Percentiles rank a stretch among this genome's conserved stretches.
These are phyloP conservation scores for sheep (Ovis aries) DNA, from an alignment of 2,113 vertebrate species.

Conservation along the genomic window DNA sequence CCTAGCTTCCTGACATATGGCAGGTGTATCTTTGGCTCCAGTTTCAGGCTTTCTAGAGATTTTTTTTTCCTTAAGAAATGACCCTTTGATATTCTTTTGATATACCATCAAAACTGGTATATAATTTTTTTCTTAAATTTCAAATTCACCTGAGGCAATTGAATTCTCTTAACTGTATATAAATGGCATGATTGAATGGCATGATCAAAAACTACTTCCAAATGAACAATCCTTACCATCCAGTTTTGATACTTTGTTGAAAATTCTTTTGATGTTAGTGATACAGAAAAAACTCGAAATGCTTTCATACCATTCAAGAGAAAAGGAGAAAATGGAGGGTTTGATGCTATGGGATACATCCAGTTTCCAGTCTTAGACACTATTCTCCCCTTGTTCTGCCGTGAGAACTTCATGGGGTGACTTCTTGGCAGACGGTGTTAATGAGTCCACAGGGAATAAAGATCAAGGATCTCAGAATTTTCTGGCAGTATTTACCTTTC, in stretches of 20 bases:
- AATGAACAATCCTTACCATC: not conserved
- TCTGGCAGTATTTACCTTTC: not conserved
- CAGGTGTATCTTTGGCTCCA: not conserved
- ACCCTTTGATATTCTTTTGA: not conserved
- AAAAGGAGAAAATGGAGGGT: not conserved
- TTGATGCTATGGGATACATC: not conserved
- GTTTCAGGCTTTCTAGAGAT: not conserved
- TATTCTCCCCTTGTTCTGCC: not conserved
- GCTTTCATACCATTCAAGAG: not conserved
- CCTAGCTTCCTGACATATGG: not conserved
- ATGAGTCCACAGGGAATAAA: not conserved
- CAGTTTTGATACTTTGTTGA: slow-evolving; percentile 8
- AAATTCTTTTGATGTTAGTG: slow-evolving; percentile 28
- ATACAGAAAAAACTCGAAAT: not conserved
- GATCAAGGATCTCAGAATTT: slow-evolving; percentile 24
- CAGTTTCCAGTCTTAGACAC: not conserved
- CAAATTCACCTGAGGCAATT: not conserved
- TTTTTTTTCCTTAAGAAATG: not conserved
- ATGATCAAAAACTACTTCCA: not conserved
- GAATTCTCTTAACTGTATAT: not conserved
- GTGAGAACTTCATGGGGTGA: not conserved
- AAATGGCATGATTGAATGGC: not conserved
- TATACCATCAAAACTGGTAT: not conserved
- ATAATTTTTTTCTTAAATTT: slow-evolving; percentile 17
- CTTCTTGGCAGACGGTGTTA: slow-evolving; percentile 23